These are phyloP conservation scores for Scyliorhinus canicula DNA, from an alignment of 2,797 vertebrate genomes.

Conservation along the genomic window DNA sequence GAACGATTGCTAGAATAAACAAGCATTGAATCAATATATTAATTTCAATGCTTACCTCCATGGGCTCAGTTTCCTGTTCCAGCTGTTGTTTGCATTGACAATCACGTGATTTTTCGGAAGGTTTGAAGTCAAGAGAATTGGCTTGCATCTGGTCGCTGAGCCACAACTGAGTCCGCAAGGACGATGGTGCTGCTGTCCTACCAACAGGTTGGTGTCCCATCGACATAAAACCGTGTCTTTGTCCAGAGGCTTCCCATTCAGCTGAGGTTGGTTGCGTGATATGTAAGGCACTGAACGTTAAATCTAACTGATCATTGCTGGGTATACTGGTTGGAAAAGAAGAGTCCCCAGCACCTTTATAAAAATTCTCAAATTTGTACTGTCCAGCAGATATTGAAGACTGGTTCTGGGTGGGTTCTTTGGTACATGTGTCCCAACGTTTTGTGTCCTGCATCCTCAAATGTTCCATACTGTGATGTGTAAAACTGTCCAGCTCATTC, in stretches of 20 bases:
- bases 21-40: neutral
- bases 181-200: slow-evolving; percentile 74
- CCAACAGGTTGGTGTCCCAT: slow-evolving; percentile 66
- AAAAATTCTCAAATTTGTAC: slow-evolving; percentile 66
- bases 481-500: slow-evolving; percentile 55
- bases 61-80: slow-evolving; percentile 54
- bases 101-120: slow-evolving; percentile 54
- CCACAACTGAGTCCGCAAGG: slow-evolving; percentile 88
- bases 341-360: slow-evolving; percentile 53
- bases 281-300: slow-evolving; percentile 74
- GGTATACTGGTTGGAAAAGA: slow-evolving; percentile 57
- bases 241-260: slow-evolving; percentile 54
- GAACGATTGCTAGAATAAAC: no score
- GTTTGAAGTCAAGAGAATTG: slow-evolving; percentile 67
- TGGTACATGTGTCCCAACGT: slow-evolving; percentile 36
- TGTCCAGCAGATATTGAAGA: slow-evolving; percentile 63
- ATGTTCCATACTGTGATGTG: slow-evolving; percentile 59
- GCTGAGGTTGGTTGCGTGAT: slow-evolving; percentile 59
- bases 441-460: slow-evolving; percentile 54
- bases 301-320: slow-evolving; percentile 72
- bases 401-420: slow-evolving; percentile 58
- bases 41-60: slow-evolving; percentile 63
- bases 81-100: slow-evolving; percentile 67
- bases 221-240: slow-evolving; percentile 51
- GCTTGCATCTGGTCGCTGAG: slow-evolving; percentile 80